Percentiles rank a stretch among this genome's conserved stretches.
These are phyloP conservation scores for Varanus komodoensis DNA, from an alignment of 2,113 vertebrate species.

Conservation along the genomic window DNA sequence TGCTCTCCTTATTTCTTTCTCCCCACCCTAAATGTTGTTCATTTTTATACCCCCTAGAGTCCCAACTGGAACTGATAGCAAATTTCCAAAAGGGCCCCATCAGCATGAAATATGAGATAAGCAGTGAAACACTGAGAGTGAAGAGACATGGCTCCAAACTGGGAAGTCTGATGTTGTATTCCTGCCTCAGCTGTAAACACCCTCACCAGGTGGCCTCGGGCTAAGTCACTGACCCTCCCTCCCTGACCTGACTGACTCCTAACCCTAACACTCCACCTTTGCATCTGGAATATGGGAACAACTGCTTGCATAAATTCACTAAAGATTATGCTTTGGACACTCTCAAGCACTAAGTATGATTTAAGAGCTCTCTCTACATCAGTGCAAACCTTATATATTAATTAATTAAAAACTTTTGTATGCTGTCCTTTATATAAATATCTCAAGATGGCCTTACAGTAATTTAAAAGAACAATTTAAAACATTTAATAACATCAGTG, in stretches of 20 bases:
- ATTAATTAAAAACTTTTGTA: no score
- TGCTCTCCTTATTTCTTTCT: neutral
- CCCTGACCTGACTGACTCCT: no score
- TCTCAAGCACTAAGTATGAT: neutral
- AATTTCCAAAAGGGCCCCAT: neutral
- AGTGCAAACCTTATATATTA: neutral
- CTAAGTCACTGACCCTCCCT: neutral
- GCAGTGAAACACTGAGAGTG: neutral
- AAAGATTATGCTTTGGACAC: neutral
- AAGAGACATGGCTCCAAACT: neutral
- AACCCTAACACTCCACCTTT: neutral
- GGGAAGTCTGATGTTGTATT: neutral
- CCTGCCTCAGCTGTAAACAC: neutral
- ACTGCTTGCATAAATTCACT: neutral
- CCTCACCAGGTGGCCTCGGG: neutral
- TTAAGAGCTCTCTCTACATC: neutral
- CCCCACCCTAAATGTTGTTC: neutral
- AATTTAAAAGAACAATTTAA: no score
- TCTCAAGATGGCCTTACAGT: no score
- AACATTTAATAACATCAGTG: no score
- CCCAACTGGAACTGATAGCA: neutral
- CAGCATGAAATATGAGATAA: no score
- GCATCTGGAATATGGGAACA: neutral
- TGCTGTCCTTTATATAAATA: no score
- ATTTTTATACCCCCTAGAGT: neutral